Percentiles rank a stretch among this genome's conserved stretches.
Evolutionary conservation across 2,797 vertebrate species (phyloP).

Genomic region (Halcyon badia): DNA sequence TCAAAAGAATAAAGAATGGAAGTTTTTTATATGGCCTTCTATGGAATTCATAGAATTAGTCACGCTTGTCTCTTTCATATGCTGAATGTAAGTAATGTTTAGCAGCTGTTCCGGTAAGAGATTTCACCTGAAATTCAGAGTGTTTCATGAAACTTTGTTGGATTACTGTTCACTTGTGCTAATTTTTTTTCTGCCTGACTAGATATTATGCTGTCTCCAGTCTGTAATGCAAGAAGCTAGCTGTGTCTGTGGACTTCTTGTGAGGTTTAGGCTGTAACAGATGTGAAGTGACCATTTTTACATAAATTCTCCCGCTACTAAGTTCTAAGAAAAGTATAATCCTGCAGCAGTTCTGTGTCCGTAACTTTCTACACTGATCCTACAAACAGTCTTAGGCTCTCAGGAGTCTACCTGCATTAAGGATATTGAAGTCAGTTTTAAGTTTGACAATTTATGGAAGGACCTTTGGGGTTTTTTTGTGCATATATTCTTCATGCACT

Average conservation of each 20-base stretch:
- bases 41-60: neutral
- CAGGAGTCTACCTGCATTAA: neutral
- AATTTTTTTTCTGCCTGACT: neutral
- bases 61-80: neutral
- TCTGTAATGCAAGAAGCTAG: neutral
- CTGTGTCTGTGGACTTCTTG: neutral
- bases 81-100: neutral
- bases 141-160: neutral
- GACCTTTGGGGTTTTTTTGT: neutral
- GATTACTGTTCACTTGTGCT: neutral
- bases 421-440: neutral
- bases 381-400: neutral
- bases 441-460: neutral
- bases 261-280: neutral
- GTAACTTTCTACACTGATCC: neutral
- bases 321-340: neutral
- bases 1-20: neutral
- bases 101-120: constrained; percentile 13
- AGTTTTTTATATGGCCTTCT: neutral
- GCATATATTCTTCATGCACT: neutral
- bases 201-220: neutral
- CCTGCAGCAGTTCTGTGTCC: neutral
- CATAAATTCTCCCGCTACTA: neutral
- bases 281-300: neutral
- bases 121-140: neutral